phyloP scores from a whole-genome alignment of 2,888 invertebrate species.

The Cosmia trapezina region DNA sequence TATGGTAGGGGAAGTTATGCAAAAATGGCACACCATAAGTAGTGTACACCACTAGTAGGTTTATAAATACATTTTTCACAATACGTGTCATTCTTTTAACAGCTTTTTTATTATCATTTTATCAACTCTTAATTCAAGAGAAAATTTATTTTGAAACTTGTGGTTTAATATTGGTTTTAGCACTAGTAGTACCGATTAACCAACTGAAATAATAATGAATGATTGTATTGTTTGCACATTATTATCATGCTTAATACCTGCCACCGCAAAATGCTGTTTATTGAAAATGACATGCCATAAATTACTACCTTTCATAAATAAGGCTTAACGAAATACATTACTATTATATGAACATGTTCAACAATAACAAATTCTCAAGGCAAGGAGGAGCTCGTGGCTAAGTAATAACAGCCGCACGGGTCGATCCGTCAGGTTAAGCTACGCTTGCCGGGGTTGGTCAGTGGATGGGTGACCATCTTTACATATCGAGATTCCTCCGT shows the following conservation, averaged over 20 bases:
- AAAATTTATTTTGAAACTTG: not conserved
- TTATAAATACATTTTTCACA: not conserved
- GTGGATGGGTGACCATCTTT: too few relatives aligned
- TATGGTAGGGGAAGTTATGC: too few relatives aligned
- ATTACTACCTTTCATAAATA: slow-evolving; percentile 27
- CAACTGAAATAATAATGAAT: not conserved
- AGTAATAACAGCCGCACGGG: too few relatives aligned
- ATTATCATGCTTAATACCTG: not conserved
- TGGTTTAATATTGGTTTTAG: not conserved
- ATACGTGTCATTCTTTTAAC: too few relatives aligned
- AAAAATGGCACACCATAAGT: not conserved
- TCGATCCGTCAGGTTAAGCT: too few relatives aligned
- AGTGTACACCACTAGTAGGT: too few relatives aligned
- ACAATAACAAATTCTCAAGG: not conserved
- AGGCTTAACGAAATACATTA: slow-evolving; percentile 21
- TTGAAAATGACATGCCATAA: slow-evolving; percentile 20
- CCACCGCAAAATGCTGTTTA: slow-evolving; percentile 18
- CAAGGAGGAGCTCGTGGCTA: too few relatives aligned
- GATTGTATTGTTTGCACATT: slow-evolving; percentile 1
- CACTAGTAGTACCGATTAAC: slow-evolving; percentile 6
- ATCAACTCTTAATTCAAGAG: not conserved
- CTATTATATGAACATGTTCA: slow-evolving; percentile 1
- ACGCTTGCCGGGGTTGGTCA: too few relatives aligned
- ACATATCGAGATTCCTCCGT: too few relatives aligned
- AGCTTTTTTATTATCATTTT: too few relatives aligned